Evolutionary conservation across 1,140 invertebrate genomes (phyloP), one percentile per base, ranked within the genome.

Genomic region (Medauroidea extradentata): DNA sequence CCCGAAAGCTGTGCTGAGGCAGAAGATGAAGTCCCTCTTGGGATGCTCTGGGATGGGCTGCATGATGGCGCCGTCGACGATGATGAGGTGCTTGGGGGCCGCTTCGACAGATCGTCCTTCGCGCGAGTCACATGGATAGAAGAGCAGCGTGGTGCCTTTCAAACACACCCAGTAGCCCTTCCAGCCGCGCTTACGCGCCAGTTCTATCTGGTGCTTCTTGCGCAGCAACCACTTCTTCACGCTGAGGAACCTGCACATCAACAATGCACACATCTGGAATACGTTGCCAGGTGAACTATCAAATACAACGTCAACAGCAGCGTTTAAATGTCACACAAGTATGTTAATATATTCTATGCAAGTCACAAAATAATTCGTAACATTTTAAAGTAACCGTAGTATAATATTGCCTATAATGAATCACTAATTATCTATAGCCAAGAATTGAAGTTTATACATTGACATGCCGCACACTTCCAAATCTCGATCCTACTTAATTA

Each of bases 161-260:
- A 99, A 80, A 76, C 94, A 96, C 11, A 98, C 94, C 94, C 95
- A 98, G 76, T 98, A 98, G 49, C 93, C 92, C 77, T 97, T 97
- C 96, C 96, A 98, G 59, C 93, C 94, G 41, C 95, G 83, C 74
- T 96, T 95, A 18, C 94, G 83, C 2, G 95, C 95, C 72, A 98
- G 77, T 74, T 98, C 95, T 64, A 98, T 92, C 77, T 97, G 94
- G 75, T 95, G 92, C 75, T 96, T 96, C 78, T 96, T 96, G 62
- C 95, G 86, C 61, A 98, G 79, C 64, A 99, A 78, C 96, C 96
- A 98, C 79, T 99, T 98, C 79, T 99, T 99, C 59, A 98, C 95
- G 68, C 93, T 95, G 63, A 99, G 82, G 79, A 96, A 98, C 72
- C 94, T 98, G 77, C 0, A 74, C n/a, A n/a, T n/a, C n/a, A n/a